Evolutionary conservation across 2,113 vertebrate genomes (phyloP).

Genomic region (Coptodon bakossiorum): DNA sequence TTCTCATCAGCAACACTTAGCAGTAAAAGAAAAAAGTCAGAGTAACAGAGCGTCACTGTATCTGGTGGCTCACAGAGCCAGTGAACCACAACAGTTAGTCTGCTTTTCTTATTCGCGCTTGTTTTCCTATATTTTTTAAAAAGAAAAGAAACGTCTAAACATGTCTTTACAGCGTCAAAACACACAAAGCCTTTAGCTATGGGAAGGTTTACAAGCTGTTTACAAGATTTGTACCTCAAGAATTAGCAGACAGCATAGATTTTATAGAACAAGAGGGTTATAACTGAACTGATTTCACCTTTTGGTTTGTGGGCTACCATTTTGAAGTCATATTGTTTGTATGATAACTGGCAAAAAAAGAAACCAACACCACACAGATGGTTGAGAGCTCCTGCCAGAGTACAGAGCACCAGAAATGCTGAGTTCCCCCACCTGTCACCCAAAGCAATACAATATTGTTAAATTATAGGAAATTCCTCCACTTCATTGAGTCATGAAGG

Average conservation of each 20-base stretch:
- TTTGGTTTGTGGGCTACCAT: not conserved
- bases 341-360: not conserved
- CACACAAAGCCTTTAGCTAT: not conserved
- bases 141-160: not conserved
- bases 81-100: not conserved
- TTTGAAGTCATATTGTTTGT: fast-evolving
- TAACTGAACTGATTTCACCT: fast-evolving
- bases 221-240: not conserved
- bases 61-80: not conserved
- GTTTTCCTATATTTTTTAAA: not conserved
- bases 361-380: not conserved
- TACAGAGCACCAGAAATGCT: not conserved
- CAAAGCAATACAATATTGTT: not conserved
- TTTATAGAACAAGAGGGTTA: fast-evolving
- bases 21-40: not conserved
- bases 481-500: not conserved
- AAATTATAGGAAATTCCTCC: not conserved
- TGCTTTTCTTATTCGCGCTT: not conserved
- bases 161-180: not conserved
- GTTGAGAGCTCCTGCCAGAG: not conserved
- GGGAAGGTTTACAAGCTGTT: not conserved
- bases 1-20: not conserved
- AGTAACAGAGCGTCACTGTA: not conserved
- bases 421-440: not conserved
- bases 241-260: not conserved